Evolutionary conservation across 2,113 vertebrate species (phyloP), one percentile per base, ranked within the genome.

Genomic region (Melozone crissalis): DNA sequence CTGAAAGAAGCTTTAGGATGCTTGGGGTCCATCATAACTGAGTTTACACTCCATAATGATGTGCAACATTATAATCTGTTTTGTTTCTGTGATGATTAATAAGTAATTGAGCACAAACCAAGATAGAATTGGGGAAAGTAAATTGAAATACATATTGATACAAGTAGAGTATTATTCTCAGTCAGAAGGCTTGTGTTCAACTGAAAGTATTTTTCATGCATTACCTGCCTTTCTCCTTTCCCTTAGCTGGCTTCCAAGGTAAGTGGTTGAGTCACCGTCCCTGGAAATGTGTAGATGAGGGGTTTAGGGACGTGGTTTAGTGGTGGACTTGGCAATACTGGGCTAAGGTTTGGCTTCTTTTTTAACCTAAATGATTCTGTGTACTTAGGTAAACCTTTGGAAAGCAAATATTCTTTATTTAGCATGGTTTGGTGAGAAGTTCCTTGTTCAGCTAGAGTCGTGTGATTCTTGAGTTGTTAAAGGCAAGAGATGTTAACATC

Each of bases 351-450:
- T 26, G 33, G 35, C 65, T 67, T 10, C 2, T 65, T 79, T 78
- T 69, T 22, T 28, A 69, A 65, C 6, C 21, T 41, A 74, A 78
- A 54, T 13, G 30, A 69, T 59, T 6, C 21, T 41, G 54, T 14
- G 27, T 54, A 74, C 14, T 76, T 75, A 58, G 26, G 16, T 69
- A 91, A 96, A 94, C 39, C 57, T 89, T 91, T 86, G 41, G 77
- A 95, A 97, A 75, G 19, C 75, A 87, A 75, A 24, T 85, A 15
- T 22, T 67, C 43, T 80, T 66, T 94, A 81, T 90, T 87, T 46
- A 84, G 37, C 47, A 13, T 69, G 35, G 80, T 90, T 87, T 89
- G 49, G 14, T 51, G 52, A 43, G 68, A 41, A 82, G 28, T 84
- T 72, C 47, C 8, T 75, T 92, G 47, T 87, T 59, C 83, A 82